phyloP scores from a whole-genome alignment of 2,888 invertebrate genomes.

The Drosophila mettleri region DNA sequence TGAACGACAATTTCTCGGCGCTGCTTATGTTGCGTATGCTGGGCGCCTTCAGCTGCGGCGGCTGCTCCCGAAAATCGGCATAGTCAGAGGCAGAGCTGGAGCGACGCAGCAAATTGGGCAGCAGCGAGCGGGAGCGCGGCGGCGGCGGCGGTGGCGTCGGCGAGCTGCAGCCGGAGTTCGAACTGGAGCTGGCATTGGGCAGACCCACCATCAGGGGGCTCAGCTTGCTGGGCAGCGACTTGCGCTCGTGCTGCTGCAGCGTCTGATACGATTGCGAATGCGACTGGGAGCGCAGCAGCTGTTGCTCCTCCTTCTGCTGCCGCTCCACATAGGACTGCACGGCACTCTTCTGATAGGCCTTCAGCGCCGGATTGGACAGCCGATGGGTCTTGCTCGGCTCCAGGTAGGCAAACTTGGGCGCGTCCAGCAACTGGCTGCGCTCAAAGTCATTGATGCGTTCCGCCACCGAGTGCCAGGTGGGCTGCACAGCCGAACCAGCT shows the following conservation, averaged over 20 bases:
- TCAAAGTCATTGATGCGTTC: conserved; percentile 89
- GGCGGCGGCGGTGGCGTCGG: conserved; percentile 85
- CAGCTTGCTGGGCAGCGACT: conserved; percentile 83
- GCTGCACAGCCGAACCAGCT: conserved; percentile 80
- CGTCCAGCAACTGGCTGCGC: conserved; percentile 83
- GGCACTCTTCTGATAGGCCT: conserved; percentile 93
- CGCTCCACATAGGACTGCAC: conserved; percentile 92
- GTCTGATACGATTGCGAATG: conserved; percentile 73
- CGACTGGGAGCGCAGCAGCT: conserved; percentile 80
- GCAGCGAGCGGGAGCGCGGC: conserved; percentile 82
- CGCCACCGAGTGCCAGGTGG: conserved; percentile 87
- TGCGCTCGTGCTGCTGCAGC: conserved; percentile 70
- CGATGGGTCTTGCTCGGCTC: conserved; percentile 91
- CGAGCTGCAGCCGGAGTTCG: conserved; percentile 66
- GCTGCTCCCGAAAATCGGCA: conserved; percentile 85
- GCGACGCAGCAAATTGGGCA: conserved; percentile 84
- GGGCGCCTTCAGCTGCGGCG: conserved; percentile 72
- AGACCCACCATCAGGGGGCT: conserved; percentile 63
- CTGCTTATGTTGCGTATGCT: conserved; percentile 81
- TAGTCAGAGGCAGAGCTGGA: conserved; percentile 91
- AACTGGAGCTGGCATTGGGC: conserved; percentile 18
- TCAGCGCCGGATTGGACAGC: conserved; percentile 90
- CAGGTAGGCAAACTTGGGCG: conserved; percentile 87
- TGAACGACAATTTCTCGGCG: conserved; percentile 84
- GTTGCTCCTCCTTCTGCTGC: conserved; percentile 87